phyloP scores from a whole-genome alignment of 2,888 invertebrate species.

The Homarus gammarus region DNA sequence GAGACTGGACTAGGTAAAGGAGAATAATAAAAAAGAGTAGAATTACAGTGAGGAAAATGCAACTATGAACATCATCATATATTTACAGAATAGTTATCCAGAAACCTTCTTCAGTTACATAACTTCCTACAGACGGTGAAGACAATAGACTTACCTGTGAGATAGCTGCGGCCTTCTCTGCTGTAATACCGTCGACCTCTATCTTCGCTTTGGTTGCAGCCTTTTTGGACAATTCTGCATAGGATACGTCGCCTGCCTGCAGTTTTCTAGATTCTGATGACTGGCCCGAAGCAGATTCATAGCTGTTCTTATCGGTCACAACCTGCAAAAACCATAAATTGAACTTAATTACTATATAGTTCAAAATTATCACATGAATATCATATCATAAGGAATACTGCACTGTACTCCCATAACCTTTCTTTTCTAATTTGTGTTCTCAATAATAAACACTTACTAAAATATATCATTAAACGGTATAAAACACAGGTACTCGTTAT shows the following conservation, averaged over 20 bases:
- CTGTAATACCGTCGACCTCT: constrained; percentile 90
- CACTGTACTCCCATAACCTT: not conserved
- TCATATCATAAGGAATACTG: not conserved
- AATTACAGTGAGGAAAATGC: too few species aligned
- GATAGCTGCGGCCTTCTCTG: constrained; percentile 90
- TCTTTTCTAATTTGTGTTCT: not conserved
- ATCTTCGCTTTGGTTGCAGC: constrained; percentile 88
- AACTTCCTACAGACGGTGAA: too few species aligned
- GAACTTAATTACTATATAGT: not conserved
- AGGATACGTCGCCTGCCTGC: constrained; percentile 90
- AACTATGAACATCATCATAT: too few species aligned
- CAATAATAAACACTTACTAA: not conserved
- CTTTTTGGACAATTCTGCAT: constrained; percentile 86
- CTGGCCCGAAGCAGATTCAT: constrained; percentile 87
- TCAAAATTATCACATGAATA: not conserved
- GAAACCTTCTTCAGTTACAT: too few species aligned
- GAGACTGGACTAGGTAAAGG: too few species aligned
- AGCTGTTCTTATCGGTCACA: constrained; percentile 85
- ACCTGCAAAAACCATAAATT: constrained; percentile 79
- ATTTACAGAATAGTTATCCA: too few species aligned
- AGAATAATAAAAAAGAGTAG: too few species aligned
- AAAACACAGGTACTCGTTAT: not conserved
- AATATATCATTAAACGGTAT: not conserved
- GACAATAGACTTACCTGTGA: constrained; percentile 82
- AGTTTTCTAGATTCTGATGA: constrained; percentile 86